Conservation (phyloP, 2,113 vertebrate species). For the Prunella himalayana region DNA sequence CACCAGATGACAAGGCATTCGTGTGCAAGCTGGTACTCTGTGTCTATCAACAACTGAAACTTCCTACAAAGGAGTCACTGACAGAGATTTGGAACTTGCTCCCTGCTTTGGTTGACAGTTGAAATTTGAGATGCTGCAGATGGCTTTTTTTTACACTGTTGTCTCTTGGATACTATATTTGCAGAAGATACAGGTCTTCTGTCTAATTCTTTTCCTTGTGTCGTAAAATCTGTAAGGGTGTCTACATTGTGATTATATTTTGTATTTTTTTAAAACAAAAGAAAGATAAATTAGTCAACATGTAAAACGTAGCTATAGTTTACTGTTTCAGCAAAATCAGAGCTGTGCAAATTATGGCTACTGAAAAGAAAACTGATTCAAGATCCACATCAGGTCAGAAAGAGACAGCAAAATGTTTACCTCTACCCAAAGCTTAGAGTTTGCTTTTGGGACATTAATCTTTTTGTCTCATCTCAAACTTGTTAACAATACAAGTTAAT, state of each 20-base stretch:
- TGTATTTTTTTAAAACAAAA: not conserved
- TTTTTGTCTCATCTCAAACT: not conserved
- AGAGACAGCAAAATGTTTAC: not conserved
- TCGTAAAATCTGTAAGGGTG: not conserved
- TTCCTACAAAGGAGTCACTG: constrained; percentile 37
- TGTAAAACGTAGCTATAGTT: not conserved
- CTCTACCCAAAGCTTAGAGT: not conserved
- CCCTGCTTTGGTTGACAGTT: constrained; percentile 13
- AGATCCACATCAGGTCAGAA: not conserved
- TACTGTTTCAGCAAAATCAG: not conserved
- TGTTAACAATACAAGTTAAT: not conserved
- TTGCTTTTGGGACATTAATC: not conserved
- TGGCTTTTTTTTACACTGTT: not conserved
- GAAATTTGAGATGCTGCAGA: constrained; percentile 43
- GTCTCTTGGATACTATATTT: not conserved
- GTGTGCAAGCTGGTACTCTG: constrained; percentile 9
- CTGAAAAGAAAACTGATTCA: not conserved
- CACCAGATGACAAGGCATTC: not conserved
- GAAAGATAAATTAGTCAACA: not conserved
- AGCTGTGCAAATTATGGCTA: not conserved
- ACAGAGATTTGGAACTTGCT: constrained; percentile 47
- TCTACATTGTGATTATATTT: not conserved
- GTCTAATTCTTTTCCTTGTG: not conserved
- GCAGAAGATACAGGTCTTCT: not conserved
- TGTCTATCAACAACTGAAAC: constrained; percentile 40